Evolutionary conservation across 2,888 invertebrate species (phyloP), one percentile per base, ranked within the genome.

Genomic region (Dynastes maya): DNA sequence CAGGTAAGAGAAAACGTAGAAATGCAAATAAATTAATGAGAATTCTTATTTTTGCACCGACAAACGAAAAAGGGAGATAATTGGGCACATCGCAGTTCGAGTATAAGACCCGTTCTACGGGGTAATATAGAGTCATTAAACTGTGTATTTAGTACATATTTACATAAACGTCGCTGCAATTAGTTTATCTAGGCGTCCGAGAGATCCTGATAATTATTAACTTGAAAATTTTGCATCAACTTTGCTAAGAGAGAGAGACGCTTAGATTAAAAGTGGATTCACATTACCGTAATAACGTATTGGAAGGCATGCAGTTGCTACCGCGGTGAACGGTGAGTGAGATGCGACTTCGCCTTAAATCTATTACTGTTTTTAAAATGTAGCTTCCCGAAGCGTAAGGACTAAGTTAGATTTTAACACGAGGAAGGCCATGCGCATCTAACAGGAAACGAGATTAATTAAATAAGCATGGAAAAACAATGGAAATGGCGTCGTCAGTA

Each of bases 61-160:
- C 27, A 22, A 32, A 13, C 65, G 37, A 65, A 71, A 71, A 71
- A 13, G 32, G n/a, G 22, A n/a, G 40, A 58, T 71, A 71, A 71
- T 71, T 71, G 37, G 71, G 55, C 1, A 58, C 16, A 37, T 32
- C 29, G 37, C 22, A 61, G 2, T 22, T 55, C 27, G 45, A 40
- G 37, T 71, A 55, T 29, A 37, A 55, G 71, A 71, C 71, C 58
- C 71, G 71, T 71, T 71, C 71, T 5, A 40, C 1, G 22, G 71
- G 55, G 55, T 58, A 55, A 55, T 71, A 71, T 58, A 58, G 71
- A 71, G 71, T 58, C 71, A 71, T 71, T 71, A 71, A 71, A 71
- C 71, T 71, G 71, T 71, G 71, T 71, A 71, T 71, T 71, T 71
- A 55, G 71, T 71, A 71, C 71, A 71, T 71, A 71, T 71, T 71